Base-by-base conservation (phyloP, 2,797 vertebrate species). In the Rhabdomys pumilio region DNA sequence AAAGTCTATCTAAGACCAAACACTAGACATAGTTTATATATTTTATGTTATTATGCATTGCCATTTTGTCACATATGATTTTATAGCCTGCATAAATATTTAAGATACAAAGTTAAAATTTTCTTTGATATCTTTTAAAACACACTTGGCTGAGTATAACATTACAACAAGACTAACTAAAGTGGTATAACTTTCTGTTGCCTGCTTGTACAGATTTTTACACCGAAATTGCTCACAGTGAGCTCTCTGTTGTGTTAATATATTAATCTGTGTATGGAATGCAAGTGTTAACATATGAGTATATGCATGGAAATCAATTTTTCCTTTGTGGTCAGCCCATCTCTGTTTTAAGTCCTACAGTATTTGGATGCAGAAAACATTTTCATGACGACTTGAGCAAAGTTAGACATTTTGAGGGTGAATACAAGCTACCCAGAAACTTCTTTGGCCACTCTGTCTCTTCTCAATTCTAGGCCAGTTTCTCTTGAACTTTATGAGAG, bases 101-200 rank as follows among this genome's bases (percentile, higher is more conserved):
- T 92, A 89, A 44, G 47, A 1, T 53, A 6, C 89, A 63, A 96
- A 38, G 1, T 85, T 84, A 72, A 88, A 44, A 67, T 79, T 26
- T 38, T 80, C 7, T 7, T 91, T 69, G 86, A 83, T 90, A 24
- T 24, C 17, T 63, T 94, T 86, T 88, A 76, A 88, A 95, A 38
- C 34, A 87, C 6, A 61, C 2, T 75, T 57, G 67, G 6, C 22
- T 77, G 29, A 24, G 1, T 83, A 24, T 72, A 9, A 67, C 55
- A 47, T 31, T 22, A 59, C 2, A 44, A 14, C 53, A 24, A 79
- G 15, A 63, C 11, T 79, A 22, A 50, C n/a, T 85, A 4, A 73
- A 17, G 22, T 19, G 6, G 26, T 61, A 6, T 9, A 44, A 55
- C 29, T 73, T 89, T 77, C 72, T 90, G 3, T 7, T 91, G 85